These are phyloP conservation scores for Thryonomys swinderianus DNA, from an alignment of 2,113 vertebrate genomes.

Conservation along the genomic window DNA sequence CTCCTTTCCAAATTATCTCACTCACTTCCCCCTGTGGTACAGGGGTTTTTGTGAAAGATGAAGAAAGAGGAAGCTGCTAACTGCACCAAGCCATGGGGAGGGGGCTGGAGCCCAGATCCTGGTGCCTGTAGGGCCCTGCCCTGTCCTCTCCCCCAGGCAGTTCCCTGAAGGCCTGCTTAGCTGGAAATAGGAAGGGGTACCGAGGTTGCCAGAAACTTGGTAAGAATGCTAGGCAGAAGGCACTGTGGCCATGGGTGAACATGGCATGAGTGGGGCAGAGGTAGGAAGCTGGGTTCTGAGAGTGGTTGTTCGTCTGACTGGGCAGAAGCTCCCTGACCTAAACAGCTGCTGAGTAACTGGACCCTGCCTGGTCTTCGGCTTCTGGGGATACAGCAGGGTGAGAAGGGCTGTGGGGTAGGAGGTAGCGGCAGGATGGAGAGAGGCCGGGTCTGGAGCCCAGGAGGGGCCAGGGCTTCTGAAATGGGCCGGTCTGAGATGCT, in stretches of 20 bases:
- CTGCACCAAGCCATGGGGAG: background rate
- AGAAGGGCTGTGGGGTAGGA: background rate
- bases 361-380: background rate
- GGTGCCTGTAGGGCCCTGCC: background rate
- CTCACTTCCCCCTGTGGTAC: background rate
- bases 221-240: slow-evolving; percentile 63
- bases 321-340: slow-evolving; percentile 29
- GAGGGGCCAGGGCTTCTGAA: background rate
- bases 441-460: background rate
- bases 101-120: background rate
- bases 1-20: background rate
- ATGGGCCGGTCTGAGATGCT: background rate
- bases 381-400: background rate
- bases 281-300: background rate
- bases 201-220: slow-evolving; percentile 39
- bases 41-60: background rate
- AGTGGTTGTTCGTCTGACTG: background rate
- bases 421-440: background rate
- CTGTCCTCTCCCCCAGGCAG: background rate
- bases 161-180: slow-evolving; percentile 24
- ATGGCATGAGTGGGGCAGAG: slow-evolving; percentile 60
- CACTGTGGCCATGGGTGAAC: slow-evolving; percentile 32
- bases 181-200: background rate
- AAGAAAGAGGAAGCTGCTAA: background rate
- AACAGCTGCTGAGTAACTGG: background rate